These are phyloP conservation scores for Drosophila fulvimacula DNA, from an alignment of 2,888 invertebrate species.

Conservation along the genomic window DNA sequence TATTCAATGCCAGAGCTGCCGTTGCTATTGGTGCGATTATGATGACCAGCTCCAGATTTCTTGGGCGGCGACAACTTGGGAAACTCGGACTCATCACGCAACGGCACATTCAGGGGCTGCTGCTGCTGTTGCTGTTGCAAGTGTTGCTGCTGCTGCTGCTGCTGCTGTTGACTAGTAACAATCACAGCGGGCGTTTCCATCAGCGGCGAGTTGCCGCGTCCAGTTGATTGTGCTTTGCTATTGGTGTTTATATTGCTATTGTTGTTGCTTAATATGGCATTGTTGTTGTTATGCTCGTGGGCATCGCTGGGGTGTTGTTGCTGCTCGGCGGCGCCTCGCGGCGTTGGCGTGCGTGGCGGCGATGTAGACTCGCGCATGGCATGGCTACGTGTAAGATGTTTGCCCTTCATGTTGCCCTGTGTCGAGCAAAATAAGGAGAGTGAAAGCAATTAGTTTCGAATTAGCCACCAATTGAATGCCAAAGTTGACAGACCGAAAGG, in stretches of 20 bases:
- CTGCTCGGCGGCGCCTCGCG: conserved; percentile 82
- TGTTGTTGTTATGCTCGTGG: conserved; percentile 66
- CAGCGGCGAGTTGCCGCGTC: conserved; percentile 81
- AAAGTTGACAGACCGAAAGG: conserved; percentile 61
- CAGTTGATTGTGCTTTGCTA: conserved; percentile 79
- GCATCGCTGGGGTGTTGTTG: conserved; percentile 67
- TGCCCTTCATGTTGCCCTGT: conserved; percentile 90
- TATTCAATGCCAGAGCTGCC: conserved; percentile 72
- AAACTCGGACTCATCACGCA: conserved; percentile 84
- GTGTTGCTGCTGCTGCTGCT: conserved; percentile 65
- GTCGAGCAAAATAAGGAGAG: conserved; percentile 22
- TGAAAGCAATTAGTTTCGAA: conserved; percentile 73
- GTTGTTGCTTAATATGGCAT: conserved; percentile 39
- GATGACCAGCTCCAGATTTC: conserved; percentile 74
- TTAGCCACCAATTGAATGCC: conserved; percentile 70
- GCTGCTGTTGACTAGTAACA: conserved; percentile 84
- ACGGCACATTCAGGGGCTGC: conserved; percentile 70
- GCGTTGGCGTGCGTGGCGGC: conserved; percentile 87
- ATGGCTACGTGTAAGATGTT: conserved; percentile 94
- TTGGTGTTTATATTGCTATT: conserved; percentile 62
- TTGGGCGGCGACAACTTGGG: conserved; percentile 85
- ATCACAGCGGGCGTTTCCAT: conserved; percentile 83
- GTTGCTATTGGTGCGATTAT: conserved; percentile 72
- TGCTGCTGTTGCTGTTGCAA: conserved; percentile 73
- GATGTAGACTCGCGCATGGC: conserved; percentile 94